Evolutionary conservation across 2,797 vertebrate species (phyloP).

Genomic region (Acanthopagrus latus): DNA sequence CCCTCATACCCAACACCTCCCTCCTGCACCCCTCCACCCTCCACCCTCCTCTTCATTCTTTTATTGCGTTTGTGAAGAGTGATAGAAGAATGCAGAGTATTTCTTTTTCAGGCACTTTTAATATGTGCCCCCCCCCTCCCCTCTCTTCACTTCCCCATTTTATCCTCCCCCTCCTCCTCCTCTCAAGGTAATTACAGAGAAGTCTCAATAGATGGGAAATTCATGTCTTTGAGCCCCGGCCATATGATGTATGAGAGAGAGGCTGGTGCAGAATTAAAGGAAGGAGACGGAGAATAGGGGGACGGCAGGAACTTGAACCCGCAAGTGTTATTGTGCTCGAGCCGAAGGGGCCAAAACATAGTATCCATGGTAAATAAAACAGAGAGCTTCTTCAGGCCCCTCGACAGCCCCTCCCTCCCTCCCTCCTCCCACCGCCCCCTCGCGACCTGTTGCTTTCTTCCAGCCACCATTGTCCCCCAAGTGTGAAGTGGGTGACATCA

Average conservation of each 20-base stretch:
- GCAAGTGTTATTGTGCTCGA: conserved; percentile 82
- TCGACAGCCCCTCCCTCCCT: conserved; percentile 25
- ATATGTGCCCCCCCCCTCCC: conserved; percentile 76
- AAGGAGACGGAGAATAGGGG: conserved; percentile 61
- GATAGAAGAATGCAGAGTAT: conserved; percentile 86
- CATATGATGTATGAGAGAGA: conserved; percentile 77
- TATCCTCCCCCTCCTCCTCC: conserved; percentile 46
- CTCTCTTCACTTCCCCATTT: conserved; percentile 62
- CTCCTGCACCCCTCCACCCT: conserved; percentile 17
- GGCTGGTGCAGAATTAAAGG: conserved; percentile 65
- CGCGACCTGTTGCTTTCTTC: conserved; percentile 81
- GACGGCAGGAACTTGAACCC: conserved; percentile 79
- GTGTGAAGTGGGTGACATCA: conserved; percentile 86
- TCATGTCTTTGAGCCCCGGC: conserved; percentile 79
- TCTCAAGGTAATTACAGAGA: conserved; percentile 87
- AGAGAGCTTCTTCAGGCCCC: conserved; percentile 70
- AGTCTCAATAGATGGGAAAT: conserved; percentile 87
- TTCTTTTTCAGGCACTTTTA: conserved; percentile 87
- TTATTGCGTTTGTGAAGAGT: conserved; percentile 84
- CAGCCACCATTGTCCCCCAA: conserved; percentile 73
- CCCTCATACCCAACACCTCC: conserved; percentile 49
- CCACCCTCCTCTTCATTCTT: conserved; percentile 72
- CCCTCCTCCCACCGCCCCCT: conserved; percentile 36
- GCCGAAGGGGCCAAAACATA: conserved; percentile 77
- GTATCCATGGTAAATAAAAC: conserved; percentile 84